Conservation (phyloP, 23 tunicate species). For the Halocynthia roretzi region DNA sequence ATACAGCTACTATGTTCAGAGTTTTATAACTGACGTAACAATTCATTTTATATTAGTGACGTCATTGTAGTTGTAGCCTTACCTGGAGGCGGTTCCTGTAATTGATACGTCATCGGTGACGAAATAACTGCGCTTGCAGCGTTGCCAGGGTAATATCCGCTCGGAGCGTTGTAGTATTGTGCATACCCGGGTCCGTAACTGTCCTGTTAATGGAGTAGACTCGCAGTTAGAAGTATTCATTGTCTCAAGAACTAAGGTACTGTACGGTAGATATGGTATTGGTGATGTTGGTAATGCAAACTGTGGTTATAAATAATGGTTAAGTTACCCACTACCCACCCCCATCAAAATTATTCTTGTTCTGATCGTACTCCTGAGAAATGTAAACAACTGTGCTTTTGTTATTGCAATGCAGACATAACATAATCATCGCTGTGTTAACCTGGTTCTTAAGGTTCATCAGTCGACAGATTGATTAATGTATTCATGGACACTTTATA, state of each 20-base stretch:
- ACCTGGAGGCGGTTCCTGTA: constrained; percentile 99
- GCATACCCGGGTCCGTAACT: constrained; percentile 67
- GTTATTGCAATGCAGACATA: no score
- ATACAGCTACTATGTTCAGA: no score
- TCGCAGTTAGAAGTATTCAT: neutral
- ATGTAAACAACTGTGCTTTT: no score
- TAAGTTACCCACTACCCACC: no score
- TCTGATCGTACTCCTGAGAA: no score
- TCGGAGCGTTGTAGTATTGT: constrained; percentile 57
- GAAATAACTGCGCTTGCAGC: constrained; percentile 59
- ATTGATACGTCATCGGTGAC: constrained; percentile 90
- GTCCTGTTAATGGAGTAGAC: constrained; percentile 32
- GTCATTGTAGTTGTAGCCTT: neutral
- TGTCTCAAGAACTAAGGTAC: neutral
- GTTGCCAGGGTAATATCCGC: constrained; percentile 60
- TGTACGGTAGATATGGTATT: neutral
- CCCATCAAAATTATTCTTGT: no score
- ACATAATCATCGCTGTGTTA: no score
- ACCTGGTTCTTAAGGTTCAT: no score
- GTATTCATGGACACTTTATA: neutral
- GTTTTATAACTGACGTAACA: neutral
- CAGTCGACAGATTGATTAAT: neutral
- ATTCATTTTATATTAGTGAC: neutral
- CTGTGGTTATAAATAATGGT: no score
- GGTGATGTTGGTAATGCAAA: no score